Evolutionary conservation across 2,113 vertebrate genomes (phyloP).

Genomic region (Athene noctua): DNA sequence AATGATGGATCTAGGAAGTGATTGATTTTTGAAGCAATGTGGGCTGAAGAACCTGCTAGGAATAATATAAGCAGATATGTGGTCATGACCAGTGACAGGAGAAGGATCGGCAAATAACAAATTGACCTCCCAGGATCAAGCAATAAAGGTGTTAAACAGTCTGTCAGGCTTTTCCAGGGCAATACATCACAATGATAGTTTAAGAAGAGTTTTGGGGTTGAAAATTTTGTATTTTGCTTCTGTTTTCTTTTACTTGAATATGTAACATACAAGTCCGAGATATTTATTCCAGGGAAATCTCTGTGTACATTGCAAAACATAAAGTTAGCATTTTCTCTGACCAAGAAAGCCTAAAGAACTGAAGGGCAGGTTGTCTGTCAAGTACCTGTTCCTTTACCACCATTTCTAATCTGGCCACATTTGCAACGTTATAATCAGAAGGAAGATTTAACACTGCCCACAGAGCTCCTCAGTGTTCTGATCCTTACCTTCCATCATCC

Average conservation of each 20-base stretch:
- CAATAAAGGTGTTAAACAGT: constrained; percentile 14
- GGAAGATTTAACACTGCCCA: background rate
- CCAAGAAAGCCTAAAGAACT: background rate
- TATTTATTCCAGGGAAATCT: background rate
- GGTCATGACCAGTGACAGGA: background rate
- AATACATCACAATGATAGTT: background rate
- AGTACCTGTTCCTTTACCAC: background rate
- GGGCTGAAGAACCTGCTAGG: background rate
- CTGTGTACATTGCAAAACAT: background rate
- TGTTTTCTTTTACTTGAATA: background rate
- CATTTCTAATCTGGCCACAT: background rate
- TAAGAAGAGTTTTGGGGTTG: background rate
- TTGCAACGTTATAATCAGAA: background rate
- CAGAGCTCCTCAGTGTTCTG: background rate
- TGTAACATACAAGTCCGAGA: background rate
- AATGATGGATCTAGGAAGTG: constrained; percentile 10
- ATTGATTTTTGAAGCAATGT: constrained; percentile 42
- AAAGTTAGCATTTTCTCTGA: background rate
- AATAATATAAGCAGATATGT: constrained; percentile 23
- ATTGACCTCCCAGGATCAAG: constrained; percentile 24
- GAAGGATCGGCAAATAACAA: constrained; percentile 33
- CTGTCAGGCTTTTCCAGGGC: background rate
- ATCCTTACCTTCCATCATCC: background rate
- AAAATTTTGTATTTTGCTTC: background rate
- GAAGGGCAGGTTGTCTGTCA: background rate